A percentile compares a stretch with the other conserved stretches of the same genome.
Evolutionary conservation across 2,113 vertebrate species (phyloP).

Genomic region (Oncorhynchus mykiss): DNA sequence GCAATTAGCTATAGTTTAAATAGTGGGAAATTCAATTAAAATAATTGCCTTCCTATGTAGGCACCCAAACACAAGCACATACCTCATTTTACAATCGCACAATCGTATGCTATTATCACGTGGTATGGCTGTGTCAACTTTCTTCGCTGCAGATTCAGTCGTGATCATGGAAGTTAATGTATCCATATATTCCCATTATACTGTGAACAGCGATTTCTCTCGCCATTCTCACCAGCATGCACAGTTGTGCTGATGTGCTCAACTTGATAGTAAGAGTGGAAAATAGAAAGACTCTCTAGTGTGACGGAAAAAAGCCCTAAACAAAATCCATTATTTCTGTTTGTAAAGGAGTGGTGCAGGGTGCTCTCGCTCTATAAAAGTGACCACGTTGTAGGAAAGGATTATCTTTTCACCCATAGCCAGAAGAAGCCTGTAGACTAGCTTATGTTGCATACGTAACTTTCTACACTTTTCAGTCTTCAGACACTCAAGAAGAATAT

Average conservation of each 20-base stretch:
- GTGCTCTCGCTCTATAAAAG: slow-evolving; percentile 24
- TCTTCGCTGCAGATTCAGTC: slow-evolving; percentile 66
- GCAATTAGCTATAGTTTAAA: neutral
- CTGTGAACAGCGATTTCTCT: slow-evolving; percentile 69
- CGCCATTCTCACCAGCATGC: slow-evolving; percentile 52
- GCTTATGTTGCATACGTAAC: neutral
- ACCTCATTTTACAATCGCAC: neutral
- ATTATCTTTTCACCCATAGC: neutral
- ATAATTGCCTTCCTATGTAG: neutral
- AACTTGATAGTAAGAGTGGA: slow-evolving; percentile 67
- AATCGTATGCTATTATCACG: neutral
- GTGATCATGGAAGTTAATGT: slow-evolving; percentile 61
- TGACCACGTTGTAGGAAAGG: neutral
- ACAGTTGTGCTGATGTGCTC: slow-evolving; percentile 66
- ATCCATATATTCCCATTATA: slow-evolving; percentile 51
- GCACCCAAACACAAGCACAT: neutral
- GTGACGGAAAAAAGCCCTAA: slow-evolving; percentile 60
- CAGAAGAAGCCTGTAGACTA: neutral
- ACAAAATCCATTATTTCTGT: slow-evolving; percentile 72
- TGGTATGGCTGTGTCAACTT: neutral
- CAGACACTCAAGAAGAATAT: too few relatives aligned
- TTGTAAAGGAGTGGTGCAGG: slow-evolving; percentile 63
- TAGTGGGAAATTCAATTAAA: neutral
- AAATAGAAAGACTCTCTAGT: slow-evolving; percentile 68
- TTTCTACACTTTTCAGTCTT: too few relatives aligned